Evolutionary conservation across 2,888 invertebrate genomes (phyloP).

Genomic region (Polylopha cassiicola): DNA sequence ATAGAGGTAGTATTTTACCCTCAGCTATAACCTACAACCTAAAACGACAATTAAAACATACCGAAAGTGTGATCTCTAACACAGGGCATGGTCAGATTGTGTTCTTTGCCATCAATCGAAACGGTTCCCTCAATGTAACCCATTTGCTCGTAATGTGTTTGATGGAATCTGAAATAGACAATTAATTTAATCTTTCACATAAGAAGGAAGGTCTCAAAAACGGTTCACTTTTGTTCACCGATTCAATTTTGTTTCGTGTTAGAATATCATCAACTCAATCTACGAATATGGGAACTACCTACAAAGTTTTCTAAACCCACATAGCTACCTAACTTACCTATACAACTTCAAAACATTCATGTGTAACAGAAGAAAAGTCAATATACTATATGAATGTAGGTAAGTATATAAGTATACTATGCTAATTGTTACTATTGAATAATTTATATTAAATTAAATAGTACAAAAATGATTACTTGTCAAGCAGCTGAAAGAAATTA

Average conservation of each 20-base stretch:
- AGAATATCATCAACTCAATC: too few species aligned
- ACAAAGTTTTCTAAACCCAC: too few species aligned
- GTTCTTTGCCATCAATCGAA: conserved; percentile 67
- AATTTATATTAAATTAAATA: too few species aligned
- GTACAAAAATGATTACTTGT: conserved; percentile 74
- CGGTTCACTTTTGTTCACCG: too few species aligned
- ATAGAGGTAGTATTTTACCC: not conserved
- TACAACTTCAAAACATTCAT: not conserved
- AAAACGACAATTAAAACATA: conserved; percentile 29
- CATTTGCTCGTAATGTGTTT: conserved; percentile 87
- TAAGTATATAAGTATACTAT: conserved; percentile 2
- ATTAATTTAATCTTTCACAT: too few species aligned
- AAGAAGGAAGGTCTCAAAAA: too few species aligned
- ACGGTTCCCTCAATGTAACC: conserved; percentile 77
- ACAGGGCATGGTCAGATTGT: conserved; percentile 74
- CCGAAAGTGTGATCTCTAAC: conserved; percentile 84
- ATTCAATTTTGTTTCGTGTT: too few species aligned
- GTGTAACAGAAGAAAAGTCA: not conserved
- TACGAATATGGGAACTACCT: too few species aligned
- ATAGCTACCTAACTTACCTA: conserved; percentile 1
- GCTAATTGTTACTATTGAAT: too few species aligned
- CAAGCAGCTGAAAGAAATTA: conserved; percentile 79
- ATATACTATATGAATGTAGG: not conserved
- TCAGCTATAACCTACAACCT: not conserved
- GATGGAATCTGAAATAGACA: conserved; percentile 76